A percentile compares a stretch with the other conserved stretches of the same genome.
Conservation (phyloP, 2,797 vertebrate species). For the Betta splendens region DNA sequence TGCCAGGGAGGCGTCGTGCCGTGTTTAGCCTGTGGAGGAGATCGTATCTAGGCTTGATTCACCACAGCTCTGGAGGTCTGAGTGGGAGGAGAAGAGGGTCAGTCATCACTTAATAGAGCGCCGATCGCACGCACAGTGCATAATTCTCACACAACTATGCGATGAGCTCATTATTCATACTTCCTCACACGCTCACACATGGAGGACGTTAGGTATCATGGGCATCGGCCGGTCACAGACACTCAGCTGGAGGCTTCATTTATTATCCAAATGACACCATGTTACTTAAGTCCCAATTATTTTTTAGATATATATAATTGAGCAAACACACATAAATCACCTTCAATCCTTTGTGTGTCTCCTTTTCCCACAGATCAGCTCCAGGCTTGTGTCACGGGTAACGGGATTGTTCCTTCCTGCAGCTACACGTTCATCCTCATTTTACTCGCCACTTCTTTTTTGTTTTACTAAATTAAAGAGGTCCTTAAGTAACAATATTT, state of each 20-base stretch:
- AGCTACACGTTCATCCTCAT: conserved; percentile 36
- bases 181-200: background rate
- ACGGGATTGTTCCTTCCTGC: conserved; percentile 32
- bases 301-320: too few relatives aligned
- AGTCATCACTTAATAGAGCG: conserved; percentile 49
- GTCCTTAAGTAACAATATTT: background rate
- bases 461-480: conserved; percentile 5
- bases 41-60: conserved; percentile 34
- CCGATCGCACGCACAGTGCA: conserved; percentile 41
- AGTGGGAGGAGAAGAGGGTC: conserved; percentile 51
- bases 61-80: conserved; percentile 36
- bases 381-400: conserved; percentile 20
- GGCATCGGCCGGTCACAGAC: background rate
- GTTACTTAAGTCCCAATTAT: background rate
- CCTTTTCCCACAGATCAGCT: conserved; percentile 58
- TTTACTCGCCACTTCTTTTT: conserved; percentile 34
- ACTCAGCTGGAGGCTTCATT: conserved; percentile 1
- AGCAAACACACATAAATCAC: too few relatives aligned
- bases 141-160: conserved; percentile 39
- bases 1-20: conserved; percentile 32
- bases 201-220: too few relatives aligned
- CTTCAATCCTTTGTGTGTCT: background rate
- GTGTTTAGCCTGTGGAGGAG: conserved; percentile 51
- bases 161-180: conserved; percentile 13
- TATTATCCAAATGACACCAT: background rate